Evolutionary conservation across 2,113 vertebrate species (phyloP).

Genomic region (Grammomys surdaster): DNA sequence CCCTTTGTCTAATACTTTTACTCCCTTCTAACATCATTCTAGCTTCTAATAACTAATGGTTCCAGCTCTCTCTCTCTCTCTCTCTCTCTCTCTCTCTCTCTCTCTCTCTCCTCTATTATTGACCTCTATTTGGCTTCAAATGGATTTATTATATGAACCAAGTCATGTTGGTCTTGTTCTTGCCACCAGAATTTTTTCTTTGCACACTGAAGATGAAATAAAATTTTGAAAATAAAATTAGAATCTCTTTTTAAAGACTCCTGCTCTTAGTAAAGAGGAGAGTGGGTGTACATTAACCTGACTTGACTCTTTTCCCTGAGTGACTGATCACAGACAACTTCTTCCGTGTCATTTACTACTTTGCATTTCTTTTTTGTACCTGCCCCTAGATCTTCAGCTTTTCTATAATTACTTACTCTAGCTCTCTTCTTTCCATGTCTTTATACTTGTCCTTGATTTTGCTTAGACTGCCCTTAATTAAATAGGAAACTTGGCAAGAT

Average conservation of each 20-base stretch:
- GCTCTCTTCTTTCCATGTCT: not conserved
- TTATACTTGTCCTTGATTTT: not conserved
- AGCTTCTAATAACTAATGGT: not conserved
- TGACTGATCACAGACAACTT: not conserved
- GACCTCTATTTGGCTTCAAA: not conserved
- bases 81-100: too few relatives aligned
- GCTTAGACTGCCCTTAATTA: not conserved
- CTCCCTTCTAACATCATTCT: not conserved
- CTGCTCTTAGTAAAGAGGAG: not conserved
- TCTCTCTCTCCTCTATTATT: not conserved
- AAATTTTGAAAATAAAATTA: not conserved
- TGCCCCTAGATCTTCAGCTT: not conserved
- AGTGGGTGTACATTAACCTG: not conserved
- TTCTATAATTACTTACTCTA: not conserved
- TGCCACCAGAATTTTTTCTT: not conserved
- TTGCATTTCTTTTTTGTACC: not conserved
- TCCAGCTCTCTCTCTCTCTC: not conserved
- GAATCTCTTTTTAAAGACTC: not conserved
- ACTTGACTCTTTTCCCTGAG: not conserved
- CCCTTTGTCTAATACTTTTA: not conserved
- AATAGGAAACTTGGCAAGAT: not conserved
- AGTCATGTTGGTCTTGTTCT: not conserved
- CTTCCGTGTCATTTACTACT: not conserved
- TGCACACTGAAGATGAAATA: not conserved
- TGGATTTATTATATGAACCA: conserved; percentile 9